Base-by-base conservation (phyloP, 1,140 invertebrate genomes). In the Halictus rubicundus region DNA sequence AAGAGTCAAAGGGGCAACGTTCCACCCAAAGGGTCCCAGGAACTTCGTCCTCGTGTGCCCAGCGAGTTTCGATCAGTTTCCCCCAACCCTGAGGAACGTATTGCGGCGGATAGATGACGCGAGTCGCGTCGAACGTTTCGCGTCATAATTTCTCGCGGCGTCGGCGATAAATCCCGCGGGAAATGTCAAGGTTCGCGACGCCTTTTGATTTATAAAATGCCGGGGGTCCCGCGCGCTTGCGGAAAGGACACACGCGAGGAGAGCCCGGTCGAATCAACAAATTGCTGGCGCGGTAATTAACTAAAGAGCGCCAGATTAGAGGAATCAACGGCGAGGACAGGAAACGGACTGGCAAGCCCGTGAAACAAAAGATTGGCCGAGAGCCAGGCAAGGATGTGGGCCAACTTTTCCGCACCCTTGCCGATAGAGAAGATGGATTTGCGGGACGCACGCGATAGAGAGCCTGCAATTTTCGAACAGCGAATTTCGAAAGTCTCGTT, bases 301-400 rank as follows among this genome's bases (percentile, higher is more conserved):
- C 49, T 60, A 76, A 84, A 84, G 72, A 84, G 77, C 12, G 42
- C 14, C 19, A 19, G 54, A 80, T 64, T 64, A 74, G 49, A 52
- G 23, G 54, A 61, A 42, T 54, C 37, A 59, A 32, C 23, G 23
- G 60, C 19, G 39, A 46, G 42, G 66, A 49, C 57, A 71, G 63
- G 69, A 49, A 65, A 66, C 27, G 60, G 21, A 49, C 61, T 66
- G 78, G 78, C 69, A 65, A 63, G 73, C 57, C 60, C 52, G 57
- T 69, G 39, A 61, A 57, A 61, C 59, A 63, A 81, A 75, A 82
- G 60, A 46, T 79, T 89, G 88, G 87, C 84, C 23, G 46, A 54
- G 14, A 23, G 88, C 87, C 88, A 90, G 57, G 6, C n/a, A 61
- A 63, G 75, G 61, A 82, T 84, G 64, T 78, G 52, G 83, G 83